These are phyloP conservation scores for Drosophila seguyi DNA, from an alignment of 1,140 invertebrate species.

Conservation along the genomic window DNA sequence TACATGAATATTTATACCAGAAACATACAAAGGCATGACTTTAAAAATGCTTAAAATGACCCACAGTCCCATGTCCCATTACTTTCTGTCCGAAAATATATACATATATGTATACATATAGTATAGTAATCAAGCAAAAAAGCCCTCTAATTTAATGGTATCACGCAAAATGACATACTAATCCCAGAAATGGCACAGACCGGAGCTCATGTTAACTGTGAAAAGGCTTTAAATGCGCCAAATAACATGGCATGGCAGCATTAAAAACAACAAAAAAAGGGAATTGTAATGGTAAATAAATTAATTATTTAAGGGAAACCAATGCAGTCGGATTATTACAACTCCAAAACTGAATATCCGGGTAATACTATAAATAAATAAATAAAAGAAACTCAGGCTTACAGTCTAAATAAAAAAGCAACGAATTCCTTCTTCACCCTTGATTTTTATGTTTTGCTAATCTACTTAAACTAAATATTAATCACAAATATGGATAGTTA, in stretches of 20 bases:
- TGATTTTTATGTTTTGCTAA: background rate
- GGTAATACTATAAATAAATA: background rate
- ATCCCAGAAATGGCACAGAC: background rate
- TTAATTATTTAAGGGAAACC: background rate
- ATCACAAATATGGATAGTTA: conserved; percentile 10
- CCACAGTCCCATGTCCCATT: background rate
- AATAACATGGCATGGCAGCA: background rate
- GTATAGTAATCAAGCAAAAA: conserved; percentile 7
- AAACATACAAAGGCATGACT: background rate
- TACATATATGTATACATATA: background rate
- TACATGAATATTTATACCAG: background rate
- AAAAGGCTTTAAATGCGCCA: background rate
- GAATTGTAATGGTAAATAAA: background rate
- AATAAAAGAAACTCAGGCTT: background rate
- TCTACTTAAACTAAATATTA: background rate
- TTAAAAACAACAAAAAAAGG: background rate
- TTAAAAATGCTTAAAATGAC: background rate
- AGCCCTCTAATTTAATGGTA: conserved; percentile 10
- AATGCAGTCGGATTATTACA: background rate
- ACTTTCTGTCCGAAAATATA: background rate
- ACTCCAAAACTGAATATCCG: background rate
- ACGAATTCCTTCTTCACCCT: background rate
- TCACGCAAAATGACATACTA: conserved; percentile 7
- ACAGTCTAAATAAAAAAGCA: background rate
- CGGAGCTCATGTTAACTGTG: background rate